Evolutionary conservation across 2,113 vertebrate species (phyloP).

Genomic region (Albula glossodonta): DNA sequence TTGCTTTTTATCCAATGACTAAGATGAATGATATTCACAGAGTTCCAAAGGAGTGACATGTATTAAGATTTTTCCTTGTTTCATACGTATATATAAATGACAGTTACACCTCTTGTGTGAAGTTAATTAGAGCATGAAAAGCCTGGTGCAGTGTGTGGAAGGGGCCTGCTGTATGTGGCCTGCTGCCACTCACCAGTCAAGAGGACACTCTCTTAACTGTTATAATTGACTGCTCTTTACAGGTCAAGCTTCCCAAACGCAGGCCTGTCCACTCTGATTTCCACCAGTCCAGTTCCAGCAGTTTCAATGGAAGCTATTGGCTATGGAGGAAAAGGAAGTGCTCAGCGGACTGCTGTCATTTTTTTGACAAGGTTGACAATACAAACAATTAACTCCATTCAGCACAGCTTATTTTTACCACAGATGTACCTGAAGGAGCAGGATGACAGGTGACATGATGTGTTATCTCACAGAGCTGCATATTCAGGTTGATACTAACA

Average conservation of each 20-base stretch:
- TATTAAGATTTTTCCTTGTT: not conserved
- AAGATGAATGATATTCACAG: not conserved
- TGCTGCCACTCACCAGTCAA: conserved; percentile 29
- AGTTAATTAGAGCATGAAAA: conserved; percentile 21
- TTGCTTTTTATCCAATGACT: not conserved
- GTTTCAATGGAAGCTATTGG: not conserved
- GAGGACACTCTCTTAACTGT: conserved; percentile 15
- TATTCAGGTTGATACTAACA: not conserved
- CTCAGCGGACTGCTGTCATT: conserved; percentile 46
- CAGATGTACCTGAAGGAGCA: conserved; percentile 15
- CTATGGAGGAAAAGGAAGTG: conserved; percentile 20
- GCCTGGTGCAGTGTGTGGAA: not conserved
- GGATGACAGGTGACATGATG: conserved; percentile 40
- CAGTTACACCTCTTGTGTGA: conserved; percentile 1
- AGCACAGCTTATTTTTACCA: conserved; percentile 35
- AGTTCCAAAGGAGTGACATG: not conserved
- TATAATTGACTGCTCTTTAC: conserved; percentile 22
- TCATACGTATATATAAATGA: not conserved
- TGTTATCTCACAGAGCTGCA: not conserved
- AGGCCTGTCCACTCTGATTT: conserved; percentile 37
- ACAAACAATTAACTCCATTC: conserved; percentile 50
- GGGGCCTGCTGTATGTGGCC: not conserved
- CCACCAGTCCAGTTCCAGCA: conserved; percentile 10
- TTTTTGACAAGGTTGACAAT: conserved; percentile 45
- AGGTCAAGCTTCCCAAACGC: conserved; percentile 24